Percentiles rank a stretch among this genome's conserved stretches.
phyloP scores from a whole-genome alignment of 2,113 vertebrate species.

The Labeo rohita region DNA sequence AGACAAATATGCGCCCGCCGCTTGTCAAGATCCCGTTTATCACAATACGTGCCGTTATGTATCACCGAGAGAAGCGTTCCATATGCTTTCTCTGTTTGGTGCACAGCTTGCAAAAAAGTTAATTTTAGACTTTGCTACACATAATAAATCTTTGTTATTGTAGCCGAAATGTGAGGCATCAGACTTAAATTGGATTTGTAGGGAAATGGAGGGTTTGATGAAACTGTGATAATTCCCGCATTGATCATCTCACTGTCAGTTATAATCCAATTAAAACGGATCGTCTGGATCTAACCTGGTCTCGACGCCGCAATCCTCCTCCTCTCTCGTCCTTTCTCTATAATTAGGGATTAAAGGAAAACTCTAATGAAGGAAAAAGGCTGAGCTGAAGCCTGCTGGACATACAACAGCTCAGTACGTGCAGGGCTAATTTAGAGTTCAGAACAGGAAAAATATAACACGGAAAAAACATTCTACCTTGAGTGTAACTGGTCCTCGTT shows the following conservation, averaged over 20 bases:
- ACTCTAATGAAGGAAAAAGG: constrained; percentile 1
- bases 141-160: constrained; percentile 36
- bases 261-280: constrained; percentile 45
- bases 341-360: constrained; percentile 31
- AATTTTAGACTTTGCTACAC: constrained; percentile 26
- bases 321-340: neutral
- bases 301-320: neutral
- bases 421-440: neutral
- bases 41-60: constrained; percentile 31
- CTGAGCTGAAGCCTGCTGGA: neutral
- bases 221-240: constrained; percentile 12
- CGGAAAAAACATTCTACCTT: neutral
- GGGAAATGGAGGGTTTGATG: constrained; percentile 24
- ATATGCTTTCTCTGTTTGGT: constrained; percentile 30
- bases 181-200: constrained; percentile 18
- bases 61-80: constrained; percentile 26
- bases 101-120: constrained; percentile 37
- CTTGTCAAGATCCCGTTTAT: constrained; percentile 33
- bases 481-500: neutral
- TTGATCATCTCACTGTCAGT: constrained; percentile 41
- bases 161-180: neutral
- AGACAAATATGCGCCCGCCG: constrained; percentile 37
- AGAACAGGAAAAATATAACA: neutral
- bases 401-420: neutral
- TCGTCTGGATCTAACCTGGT: constrained; percentile 28